These are phyloP conservation scores for Campoletis sonorensis DNA, from an alignment of 1,140 invertebrate species.

Conservation along the genomic window DNA sequence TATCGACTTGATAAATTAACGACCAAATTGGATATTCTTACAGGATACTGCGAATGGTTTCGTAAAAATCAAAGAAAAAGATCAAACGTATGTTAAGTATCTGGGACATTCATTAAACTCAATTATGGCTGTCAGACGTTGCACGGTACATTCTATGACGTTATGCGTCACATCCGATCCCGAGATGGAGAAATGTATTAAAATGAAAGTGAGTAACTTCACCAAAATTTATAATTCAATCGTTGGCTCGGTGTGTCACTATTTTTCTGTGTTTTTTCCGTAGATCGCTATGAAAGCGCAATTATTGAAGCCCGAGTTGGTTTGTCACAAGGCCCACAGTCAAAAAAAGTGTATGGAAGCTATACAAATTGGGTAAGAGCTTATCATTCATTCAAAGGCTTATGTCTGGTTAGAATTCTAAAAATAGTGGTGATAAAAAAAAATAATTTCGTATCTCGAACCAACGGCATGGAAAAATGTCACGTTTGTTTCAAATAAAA, in stretches of 20 bases:
- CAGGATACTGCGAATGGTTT: constrained; percentile 85
- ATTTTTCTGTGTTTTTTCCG: constrained; percentile 56
- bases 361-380: constrained; percentile 81
- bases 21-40: background rate
- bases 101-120: constrained; percentile 80
- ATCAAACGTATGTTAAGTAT: constrained; percentile 81
- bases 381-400: background rate
- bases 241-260: background rate
- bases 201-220: constrained; percentile 87
- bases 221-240: background rate
- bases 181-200: constrained; percentile 94
- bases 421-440: too few species aligned
- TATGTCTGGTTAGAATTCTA: too few species aligned
- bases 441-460: too few species aligned
- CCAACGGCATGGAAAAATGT: too few species aligned
- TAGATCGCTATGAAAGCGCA: constrained; percentile 91
- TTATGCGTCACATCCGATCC: constrained; percentile 94
- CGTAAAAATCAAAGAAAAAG: constrained; percentile 77
- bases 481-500: too few species aligned
- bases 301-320: constrained; percentile 91
- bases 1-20: background rate
- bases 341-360: constrained; percentile 94
- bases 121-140: constrained; percentile 86
- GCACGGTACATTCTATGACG: constrained; percentile 87
- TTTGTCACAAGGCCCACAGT: constrained; percentile 90